Percentiles rank a stretch among this genome's conserved stretches.
phyloP scores from a whole-genome alignment of 2,797 vertebrate species.

The Hozukius guyotensis region DNA sequence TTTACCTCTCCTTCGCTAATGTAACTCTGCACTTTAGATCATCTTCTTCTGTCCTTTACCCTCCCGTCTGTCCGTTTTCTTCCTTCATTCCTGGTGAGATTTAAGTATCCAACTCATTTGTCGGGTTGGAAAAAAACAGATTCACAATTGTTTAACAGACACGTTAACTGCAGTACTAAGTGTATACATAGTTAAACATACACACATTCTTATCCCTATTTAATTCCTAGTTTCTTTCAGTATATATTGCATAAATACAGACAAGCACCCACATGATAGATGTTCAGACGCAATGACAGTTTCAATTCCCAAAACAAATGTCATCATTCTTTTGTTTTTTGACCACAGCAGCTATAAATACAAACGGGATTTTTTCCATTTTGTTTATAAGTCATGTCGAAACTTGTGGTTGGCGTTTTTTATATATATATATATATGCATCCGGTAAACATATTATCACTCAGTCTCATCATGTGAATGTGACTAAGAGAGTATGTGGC shows the following conservation, averaged over 20 bases:
- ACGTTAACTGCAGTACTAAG: background rate
- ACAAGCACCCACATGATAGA: background rate
- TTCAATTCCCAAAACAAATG: conserved; percentile 7
- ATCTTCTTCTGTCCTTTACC: conserved; percentile 25
- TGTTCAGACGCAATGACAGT: background rate
- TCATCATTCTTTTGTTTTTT: background rate
- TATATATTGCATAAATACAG: background rate
- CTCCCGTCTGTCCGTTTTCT: background rate
- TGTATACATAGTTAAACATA: background rate
- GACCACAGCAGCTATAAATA: conserved; percentile 19
- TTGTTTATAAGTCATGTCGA: conserved; percentile 7
- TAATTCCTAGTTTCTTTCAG: background rate
- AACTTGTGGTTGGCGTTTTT: conserved; percentile 26
- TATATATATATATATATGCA: background rate
- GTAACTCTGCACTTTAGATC: conserved; percentile 58
- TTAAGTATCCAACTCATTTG: background rate
- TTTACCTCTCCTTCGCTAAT: conserved; percentile 61
- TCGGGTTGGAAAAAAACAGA: conserved; percentile 12
- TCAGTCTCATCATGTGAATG: conserved; percentile 31
- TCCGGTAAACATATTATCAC: conserved; percentile 3
- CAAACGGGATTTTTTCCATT: conserved; percentile 1
- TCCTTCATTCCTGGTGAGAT: background rate
- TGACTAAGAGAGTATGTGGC: conserved; percentile 16
- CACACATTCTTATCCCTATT: background rate
- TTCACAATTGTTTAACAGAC: background rate